Evolutionary conservation across 1,140 invertebrate genomes (phyloP), one percentile per base, ranked within the genome.

Genomic region (Chelonus insularis): DNA sequence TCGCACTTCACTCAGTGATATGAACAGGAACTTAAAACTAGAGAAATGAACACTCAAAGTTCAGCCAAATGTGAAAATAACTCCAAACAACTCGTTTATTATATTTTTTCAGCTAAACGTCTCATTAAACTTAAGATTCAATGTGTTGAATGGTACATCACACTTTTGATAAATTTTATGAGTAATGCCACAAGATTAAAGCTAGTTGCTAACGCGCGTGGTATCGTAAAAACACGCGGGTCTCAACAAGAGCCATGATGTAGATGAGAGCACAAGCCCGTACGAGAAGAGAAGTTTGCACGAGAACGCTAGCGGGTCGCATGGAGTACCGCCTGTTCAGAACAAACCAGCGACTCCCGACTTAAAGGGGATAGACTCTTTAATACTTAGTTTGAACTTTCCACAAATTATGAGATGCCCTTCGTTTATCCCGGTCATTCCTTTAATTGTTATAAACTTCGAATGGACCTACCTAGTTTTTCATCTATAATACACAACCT

Each of bases 351-450:
- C 41, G 12, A n/a, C 61, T 58, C 66, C 60, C 67, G 69, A 73
- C 69, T 79, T 79, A 77, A 77, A 79, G 77, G 54, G 58, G 75
- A 77, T 76, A 55, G 72, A 59, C 21, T 60, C 60, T 39, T 59
- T 8, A 12, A 18, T 29, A 29, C 25, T 29, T 29, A 4, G 25
- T 29, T 29, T 29, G 25, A 29, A 29, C 25, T 29, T 29, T 29
- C 7, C 25, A 29, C 25, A 7, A 29, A 29, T 29, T 29, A 4
- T 29, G 25, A 29, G 25, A 29, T 29, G 25, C n/a, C n/a, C n/a
- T n/a, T n/a, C n/a, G n/a, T n/a, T n/a, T n/a, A n/a, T n/a, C n/a
- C n/a, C n/a, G n/a, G 25, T 29, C 25, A 29, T 29, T 29, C 3
- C 25, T 29, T 29, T 29, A 3, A n/a, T n/a, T n/a, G n/a, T n/a